phyloP scores from a whole-genome alignment of 35 echinoderm and acorn worm species.

The Nesometra sesokonis region DNA sequence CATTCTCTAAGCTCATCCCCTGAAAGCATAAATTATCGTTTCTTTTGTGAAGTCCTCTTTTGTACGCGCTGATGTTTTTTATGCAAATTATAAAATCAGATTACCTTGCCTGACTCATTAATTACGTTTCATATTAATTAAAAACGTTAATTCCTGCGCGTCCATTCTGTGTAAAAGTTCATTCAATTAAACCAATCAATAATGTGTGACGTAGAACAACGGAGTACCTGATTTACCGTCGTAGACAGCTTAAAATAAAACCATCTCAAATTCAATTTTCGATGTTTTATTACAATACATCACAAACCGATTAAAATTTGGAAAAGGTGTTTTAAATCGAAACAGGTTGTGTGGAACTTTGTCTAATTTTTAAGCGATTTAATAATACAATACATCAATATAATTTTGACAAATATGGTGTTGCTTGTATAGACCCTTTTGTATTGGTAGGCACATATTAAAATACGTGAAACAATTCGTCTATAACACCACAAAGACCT shows the following conservation, averaged over 20 bases:
- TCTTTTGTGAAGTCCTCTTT: neutral
- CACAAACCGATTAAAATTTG: neutral
- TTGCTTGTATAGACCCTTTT: too few species aligned
- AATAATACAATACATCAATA: too few species aligned
- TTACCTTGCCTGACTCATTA: neutral
- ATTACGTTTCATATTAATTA: neutral
- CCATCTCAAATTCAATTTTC: neutral
- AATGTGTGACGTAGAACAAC: neutral
- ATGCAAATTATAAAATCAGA: neutral
- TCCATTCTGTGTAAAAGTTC: neutral
- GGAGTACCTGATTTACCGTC: neutral
- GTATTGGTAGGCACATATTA: too few species aligned
- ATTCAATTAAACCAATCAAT: neutral
- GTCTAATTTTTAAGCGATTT: too few species aligned
- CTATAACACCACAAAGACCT: too few species aligned
- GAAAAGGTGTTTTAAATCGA: neutral
- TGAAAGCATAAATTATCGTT: neutral
- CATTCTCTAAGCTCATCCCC: neutral
- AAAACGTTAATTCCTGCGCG: neutral
- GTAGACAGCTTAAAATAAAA: neutral
- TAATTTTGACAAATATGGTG: too few species aligned
- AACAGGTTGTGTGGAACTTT: neutral
- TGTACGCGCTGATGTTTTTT: neutral
- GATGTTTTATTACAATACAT: neutral
- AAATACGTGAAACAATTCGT: too few species aligned